A percentile compares a stretch with the other conserved stretches of the same genome.
Evolutionary conservation across 2,113 vertebrate genomes (phyloP).

Genomic region (Pan paniscus): DNA sequence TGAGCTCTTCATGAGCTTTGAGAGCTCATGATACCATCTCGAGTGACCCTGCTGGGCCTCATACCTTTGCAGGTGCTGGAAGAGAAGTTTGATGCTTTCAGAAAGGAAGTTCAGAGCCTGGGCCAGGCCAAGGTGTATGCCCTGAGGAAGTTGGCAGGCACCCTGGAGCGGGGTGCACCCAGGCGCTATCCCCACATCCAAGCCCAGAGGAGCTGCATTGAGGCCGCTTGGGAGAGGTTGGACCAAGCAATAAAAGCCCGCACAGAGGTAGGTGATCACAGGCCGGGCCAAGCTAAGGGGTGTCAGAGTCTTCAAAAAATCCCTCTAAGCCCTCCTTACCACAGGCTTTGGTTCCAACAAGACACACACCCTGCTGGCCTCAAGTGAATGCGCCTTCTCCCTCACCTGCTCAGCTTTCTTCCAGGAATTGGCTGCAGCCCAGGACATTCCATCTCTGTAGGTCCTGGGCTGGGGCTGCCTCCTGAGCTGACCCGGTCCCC

Average conservation of each 20-base stretch:
- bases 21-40: not conserved
- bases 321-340: not conserved
- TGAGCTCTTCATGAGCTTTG: not conserved
- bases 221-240: too few relatives aligned
- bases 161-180: constrained; percentile 73
- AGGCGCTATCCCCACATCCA: too few relatives aligned
- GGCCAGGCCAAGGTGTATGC: constrained; percentile 86
- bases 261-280: too few relatives aligned
- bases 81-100: constrained; percentile 90
- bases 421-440: not conserved
- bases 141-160: constrained; percentile 84
- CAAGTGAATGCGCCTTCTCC: not conserved
- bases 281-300: not conserved
- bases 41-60: not conserved
- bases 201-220: too few relatives aligned
- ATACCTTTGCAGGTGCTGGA: constrained; percentile 85
- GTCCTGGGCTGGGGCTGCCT: too few relatives aligned
- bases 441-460: not conserved
- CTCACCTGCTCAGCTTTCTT: not conserved
- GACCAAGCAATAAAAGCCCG: too few relatives aligned
- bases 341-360: not conserved
- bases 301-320: not conserved
- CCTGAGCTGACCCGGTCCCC: too few relatives aligned
- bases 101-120: constrained; percentile 85
- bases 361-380: not conserved